A percentile compares a stretch with the other conserved stretches of the same genome.
phyloP scores from a whole-genome alignment of 2,113 vertebrate genomes.

The Vanacampus margaritifer region DNA sequence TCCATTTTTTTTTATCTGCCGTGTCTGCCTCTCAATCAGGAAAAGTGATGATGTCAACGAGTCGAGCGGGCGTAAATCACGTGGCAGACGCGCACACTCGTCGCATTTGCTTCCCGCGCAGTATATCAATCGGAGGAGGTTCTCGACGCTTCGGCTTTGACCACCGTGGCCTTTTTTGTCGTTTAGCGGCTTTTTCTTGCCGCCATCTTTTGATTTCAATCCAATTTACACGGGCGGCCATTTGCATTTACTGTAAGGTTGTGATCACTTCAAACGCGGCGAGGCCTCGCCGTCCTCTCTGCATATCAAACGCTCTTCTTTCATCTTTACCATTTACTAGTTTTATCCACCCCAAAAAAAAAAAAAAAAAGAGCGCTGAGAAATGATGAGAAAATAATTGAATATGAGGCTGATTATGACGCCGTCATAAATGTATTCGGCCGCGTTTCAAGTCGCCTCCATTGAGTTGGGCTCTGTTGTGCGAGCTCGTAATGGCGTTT shows the following conservation, averaged over 20 bases:
- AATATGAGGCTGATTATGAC: slow-evolving; percentile 78
- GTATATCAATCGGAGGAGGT: slow-evolving; percentile 70
- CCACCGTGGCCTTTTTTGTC: slow-evolving; percentile 37
- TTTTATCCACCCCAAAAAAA: slow-evolving; percentile 1
- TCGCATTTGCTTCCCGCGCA: slow-evolving; percentile 65
- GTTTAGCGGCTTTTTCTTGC: slow-evolving; percentile 16
- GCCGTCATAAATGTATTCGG: slow-evolving; percentile 72
- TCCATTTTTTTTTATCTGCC: not conserved
- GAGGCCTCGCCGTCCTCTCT: slow-evolving; percentile 67
- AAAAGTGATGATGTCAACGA: slow-evolving; percentile 71
- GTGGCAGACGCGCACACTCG: slow-evolving; percentile 59
- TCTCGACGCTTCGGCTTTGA: slow-evolving; percentile 44
- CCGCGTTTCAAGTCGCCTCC: slow-evolving; percentile 85
- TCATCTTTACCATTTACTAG: slow-evolving; percentile 55
- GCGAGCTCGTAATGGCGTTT: slow-evolving; percentile 80
- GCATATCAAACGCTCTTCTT: slow-evolving; percentile 69
- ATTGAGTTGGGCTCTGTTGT: slow-evolving; percentile 86
- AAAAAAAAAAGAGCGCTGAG: slow-evolving; percentile 32
- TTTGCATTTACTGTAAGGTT: slow-evolving; percentile 93
- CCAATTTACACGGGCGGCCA: slow-evolving; percentile 83
- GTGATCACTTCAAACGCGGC: slow-evolving; percentile 73
- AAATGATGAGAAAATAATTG: slow-evolving; percentile 50
- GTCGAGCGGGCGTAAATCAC: slow-evolving; percentile 72
- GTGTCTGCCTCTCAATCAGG: slow-evolving; percentile 34
- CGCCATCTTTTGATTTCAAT: slow-evolving; percentile 35